Evolutionary conservation across 2,888 invertebrate species (phyloP), one percentile per base, ranked within the genome.

Genomic region (Palloptera scutellata): DNA sequence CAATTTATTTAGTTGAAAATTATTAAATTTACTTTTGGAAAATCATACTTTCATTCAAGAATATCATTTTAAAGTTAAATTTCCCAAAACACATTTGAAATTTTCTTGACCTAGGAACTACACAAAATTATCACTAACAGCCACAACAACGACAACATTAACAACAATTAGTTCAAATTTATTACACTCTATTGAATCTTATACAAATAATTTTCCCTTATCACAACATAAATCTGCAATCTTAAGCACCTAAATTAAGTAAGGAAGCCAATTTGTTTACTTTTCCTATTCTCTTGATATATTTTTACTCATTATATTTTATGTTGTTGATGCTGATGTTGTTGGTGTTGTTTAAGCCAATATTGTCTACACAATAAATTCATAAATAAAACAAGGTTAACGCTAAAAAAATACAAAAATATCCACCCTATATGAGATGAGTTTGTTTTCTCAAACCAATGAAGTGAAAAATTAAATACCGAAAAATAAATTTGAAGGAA

Each of bases 121-220:
- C 2, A 2, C 30, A 30, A 30, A 30, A 30, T 30, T 30, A 30
- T 30, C 30, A 30, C 30, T 6, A 30, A 30, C 30, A 30, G 30
- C 30, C 30, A 30, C 30, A 30, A 30, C 30, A 30, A 30, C 6
- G 2, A 57, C 58, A 60, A 66, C 61, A n/a, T n/a, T n/a, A 60
- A 66, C 66, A 61, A 66, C 66, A 66, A 66, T 66, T 66, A 66
- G 60, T 66, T 66, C 53, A 43, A 66, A 66, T 66, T 66, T 66
- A 66, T 66, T 66, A 61, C 66, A 66, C 43, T 54, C 66, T 66
- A 66, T 66, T 66, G 66, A 66, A 53, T 52, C 48, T 59, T 48
- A 59, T 30, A 30, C 2, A 30, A 30, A 30, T 30, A 30, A 30
- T 48, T 2, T 13, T 48, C 15, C 6, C n/a, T 15, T n/a, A 48